Percentiles rank a stretch among this genome's conserved stretches.
Conservation (phyloP, 53 echinoderm and acorn worm species). For the Patiria pectinifera region DNA sequence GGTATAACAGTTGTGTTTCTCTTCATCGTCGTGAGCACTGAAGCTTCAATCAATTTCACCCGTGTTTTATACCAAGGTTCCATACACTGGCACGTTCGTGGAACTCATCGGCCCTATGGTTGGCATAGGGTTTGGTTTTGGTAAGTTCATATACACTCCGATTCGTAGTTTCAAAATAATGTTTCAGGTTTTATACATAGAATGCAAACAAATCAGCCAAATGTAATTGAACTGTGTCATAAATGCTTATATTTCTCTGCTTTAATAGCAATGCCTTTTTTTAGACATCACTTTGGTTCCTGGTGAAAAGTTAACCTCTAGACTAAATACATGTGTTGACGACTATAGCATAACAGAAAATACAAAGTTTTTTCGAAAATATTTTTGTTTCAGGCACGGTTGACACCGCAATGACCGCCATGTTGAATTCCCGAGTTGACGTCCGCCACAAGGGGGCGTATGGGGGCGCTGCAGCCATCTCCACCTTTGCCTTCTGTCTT, state of each 20-base stretch:
- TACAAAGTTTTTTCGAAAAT: not conserved
- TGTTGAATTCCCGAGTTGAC: constrained; percentile 73
- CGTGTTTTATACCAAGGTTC: constrained; percentile 38
- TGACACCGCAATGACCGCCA: constrained; percentile 81
- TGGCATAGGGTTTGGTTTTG: constrained; percentile 71
- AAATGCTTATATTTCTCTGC: too few species aligned
- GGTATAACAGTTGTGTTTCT: too few species aligned
- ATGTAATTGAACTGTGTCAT: too few species aligned
- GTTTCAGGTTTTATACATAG: too few species aligned
- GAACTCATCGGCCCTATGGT: constrained; percentile 75
- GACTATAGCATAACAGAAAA: too few species aligned
- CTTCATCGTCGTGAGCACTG: not conserved
- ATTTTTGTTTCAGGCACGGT: constrained; percentile 61
- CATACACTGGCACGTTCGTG: constrained; percentile 55
- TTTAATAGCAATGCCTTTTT: too few species aligned
- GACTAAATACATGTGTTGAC: too few species aligned
- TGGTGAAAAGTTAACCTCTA: too few species aligned
- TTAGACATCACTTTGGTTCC: too few species aligned
- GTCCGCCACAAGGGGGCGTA: constrained; percentile 71
- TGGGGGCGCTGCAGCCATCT: constrained; percentile 73
- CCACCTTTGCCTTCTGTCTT: constrained; percentile 77
- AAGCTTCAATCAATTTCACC: not conserved
- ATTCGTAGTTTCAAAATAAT: not conserved
- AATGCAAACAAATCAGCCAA: too few species aligned
- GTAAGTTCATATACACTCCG: constrained; percentile 34